Evolutionary conservation across 1,140 invertebrate species (phyloP).

Genomic region (Phocides pigmalion): DNA sequence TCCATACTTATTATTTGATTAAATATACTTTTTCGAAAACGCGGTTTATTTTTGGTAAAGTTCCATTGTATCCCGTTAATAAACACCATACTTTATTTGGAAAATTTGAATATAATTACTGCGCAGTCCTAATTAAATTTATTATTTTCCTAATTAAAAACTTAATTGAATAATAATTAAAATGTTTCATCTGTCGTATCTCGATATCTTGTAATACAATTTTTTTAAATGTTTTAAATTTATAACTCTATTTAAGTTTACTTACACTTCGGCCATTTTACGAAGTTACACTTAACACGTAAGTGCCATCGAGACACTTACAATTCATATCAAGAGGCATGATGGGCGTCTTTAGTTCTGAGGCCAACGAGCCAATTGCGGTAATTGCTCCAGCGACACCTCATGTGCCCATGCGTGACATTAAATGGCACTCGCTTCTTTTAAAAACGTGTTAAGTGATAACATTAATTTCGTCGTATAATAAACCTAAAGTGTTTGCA

Average conservation of each 20-base stretch:
- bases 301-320: conserved; percentile 28
- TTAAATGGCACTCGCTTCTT: conserved; percentile 17
- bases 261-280: conserved; percentile 26
- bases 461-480: conserved; percentile 33
- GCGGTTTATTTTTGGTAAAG: too few species aligned
- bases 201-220: too few species aligned
- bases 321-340: conserved; percentile 38
- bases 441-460: conserved; percentile 31
- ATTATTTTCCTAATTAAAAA: too few species aligned
- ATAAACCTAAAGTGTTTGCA: conserved; percentile 13
- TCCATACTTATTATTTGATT: too few species aligned
- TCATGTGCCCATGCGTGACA: conserved; percentile 44
- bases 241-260: conserved; percentile 6
- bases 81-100: too few species aligned
- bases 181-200: too few species aligned
- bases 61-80: too few species aligned
- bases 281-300: conserved; percentile 28
- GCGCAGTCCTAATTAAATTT: too few species aligned
- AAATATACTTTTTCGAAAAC: too few species aligned
- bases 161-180: too few species aligned
- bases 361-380: conserved; percentile 78
- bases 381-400: conserved; percentile 78
- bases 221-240: neutral
- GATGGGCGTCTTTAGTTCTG: conserved; percentile 74
- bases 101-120: too few species aligned